Conservation (phyloP, 2,888 invertebrate genomes). For the Sinhomidia bicolor region DNA sequence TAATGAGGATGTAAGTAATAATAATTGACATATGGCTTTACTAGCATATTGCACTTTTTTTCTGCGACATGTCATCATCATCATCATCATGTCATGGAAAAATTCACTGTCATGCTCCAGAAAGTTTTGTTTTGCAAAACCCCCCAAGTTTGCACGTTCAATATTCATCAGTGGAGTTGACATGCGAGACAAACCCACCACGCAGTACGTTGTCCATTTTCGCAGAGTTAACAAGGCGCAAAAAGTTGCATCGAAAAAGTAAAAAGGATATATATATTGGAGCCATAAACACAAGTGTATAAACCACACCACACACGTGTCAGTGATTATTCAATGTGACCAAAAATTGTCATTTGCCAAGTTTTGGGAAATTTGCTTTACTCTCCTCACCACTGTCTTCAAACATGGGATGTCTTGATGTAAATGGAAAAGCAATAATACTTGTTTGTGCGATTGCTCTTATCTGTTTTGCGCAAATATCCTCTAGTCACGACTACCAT, state of each 20-base stretch:
- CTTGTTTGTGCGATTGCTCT: slow-evolving; percentile 16
- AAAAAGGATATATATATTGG: not conserved
- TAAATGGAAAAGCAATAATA: slow-evolving; percentile 3
- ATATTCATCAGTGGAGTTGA: not conserved
- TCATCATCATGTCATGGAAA: slow-evolving; percentile 45
- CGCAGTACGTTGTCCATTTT: not conserved
- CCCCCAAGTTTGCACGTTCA: not conserved
- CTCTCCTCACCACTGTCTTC: not conserved
- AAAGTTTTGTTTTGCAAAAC: not conserved
- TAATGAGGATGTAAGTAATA: slow-evolving; percentile 68
- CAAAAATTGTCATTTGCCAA: slow-evolving; percentile 10
- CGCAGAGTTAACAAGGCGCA: not conserved
- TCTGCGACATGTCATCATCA: slow-evolving; percentile 9
- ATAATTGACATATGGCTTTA: slow-evolving; percentile 43
- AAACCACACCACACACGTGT: not conserved
- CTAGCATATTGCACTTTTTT: not conserved
- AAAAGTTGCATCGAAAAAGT: not conserved
- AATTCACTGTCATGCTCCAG: slow-evolving; percentile 54
- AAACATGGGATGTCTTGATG: slow-evolving; percentile 16
- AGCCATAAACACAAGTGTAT: no score
- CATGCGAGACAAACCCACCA: not conserved
- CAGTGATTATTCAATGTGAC: slow-evolving; percentile 16
- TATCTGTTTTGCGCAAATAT: not conserved
- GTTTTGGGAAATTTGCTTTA: not conserved
- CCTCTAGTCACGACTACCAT: slow-evolving; percentile 15